Evolutionary conservation across 2,113 vertebrate species (phyloP), one percentile per base, ranked within the genome.

Genomic region (Cheirogaleus medius): DNA sequence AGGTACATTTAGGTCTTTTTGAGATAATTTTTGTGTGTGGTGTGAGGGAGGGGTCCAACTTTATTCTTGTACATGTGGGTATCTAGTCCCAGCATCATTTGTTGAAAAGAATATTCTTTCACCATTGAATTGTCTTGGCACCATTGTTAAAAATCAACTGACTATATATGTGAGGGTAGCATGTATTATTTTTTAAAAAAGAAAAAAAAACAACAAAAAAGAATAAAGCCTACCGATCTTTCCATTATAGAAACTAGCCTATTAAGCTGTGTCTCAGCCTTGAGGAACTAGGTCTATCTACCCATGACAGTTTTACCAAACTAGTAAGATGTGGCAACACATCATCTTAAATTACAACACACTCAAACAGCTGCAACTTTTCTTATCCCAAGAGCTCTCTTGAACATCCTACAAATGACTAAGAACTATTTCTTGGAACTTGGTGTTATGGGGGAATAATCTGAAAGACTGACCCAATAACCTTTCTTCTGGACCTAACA

Each of bases 381-480:
- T 76, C 88, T 71, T 83, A 58, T 73, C 39, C 60, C 44, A 64
- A 71, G 39, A 21, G 64, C 15, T 69, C 23, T 87, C 17, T 25
- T 8, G 52, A 76, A 82, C 23, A 92, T 87, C 68, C 60, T 76
- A 52, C 34, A 92, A 77, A 78, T 52, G 60, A 94, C 74, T 69
- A 95, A 92, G 69, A 78, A 91, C 63, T 85, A 86, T 49, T 94
- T 94, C 66, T 92, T 90, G 60, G 68, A 83, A 93, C 82, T 64
- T 63, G 64, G n/a, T 87, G 21, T 73, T 73, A 73, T 63, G n/a
- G 23, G 52, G 32, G 91, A 91, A 95, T 94, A 68, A 87, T 94
- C 29, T 90, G 74, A 86, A 96, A 87, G 87, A 82, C 58, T 29
- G 37, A 86, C 10, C 54, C 44, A 63, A 49, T 84, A 68, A 87